Evolutionary conservation across 2,113 vertebrate species (phyloP).

Genomic region (Morone saxatilis): DNA sequence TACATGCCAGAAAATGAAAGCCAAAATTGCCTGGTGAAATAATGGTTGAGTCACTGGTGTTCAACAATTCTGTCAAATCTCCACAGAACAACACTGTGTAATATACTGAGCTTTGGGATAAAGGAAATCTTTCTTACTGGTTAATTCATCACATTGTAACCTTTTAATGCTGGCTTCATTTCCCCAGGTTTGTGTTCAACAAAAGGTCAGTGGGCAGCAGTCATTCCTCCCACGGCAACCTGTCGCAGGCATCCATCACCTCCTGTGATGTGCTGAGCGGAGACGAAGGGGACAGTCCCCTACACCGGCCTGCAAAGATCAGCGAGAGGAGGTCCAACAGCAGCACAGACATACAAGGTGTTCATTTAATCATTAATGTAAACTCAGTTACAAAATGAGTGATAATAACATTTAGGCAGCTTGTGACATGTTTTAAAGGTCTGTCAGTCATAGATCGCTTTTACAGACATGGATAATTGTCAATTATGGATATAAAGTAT

Average conservation of each 20-base stretch:
- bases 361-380: background rate
- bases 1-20: slow-evolving; percentile 10
- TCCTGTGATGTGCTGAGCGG: slow-evolving; percentile 87
- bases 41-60: slow-evolving; percentile 16
- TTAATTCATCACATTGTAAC: background rate
- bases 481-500: background rate
- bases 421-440: background rate
- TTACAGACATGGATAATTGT: background rate
- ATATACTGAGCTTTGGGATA: background rate
- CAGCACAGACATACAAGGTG: slow-evolving; percentile 90
- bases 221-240: slow-evolving; percentile 89
- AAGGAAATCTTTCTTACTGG: background rate
- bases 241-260: slow-evolving; percentile 86
- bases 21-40: background rate
- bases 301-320: slow-evolving; percentile 82
- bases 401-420: background rate
- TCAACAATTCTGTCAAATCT: background rate
- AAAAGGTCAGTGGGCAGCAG: slow-evolving; percentile 86
- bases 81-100: background rate
- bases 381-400: background rate
- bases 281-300: slow-evolving; percentile 87
- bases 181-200: slow-evolving; percentile 84
- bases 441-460: background rate
- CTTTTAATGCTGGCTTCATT: slow-evolving; percentile 21
- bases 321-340: slow-evolving; percentile 89